Conservation (phyloP, 2,797 vertebrate genomes). For the Staurois parvus region DNA sequence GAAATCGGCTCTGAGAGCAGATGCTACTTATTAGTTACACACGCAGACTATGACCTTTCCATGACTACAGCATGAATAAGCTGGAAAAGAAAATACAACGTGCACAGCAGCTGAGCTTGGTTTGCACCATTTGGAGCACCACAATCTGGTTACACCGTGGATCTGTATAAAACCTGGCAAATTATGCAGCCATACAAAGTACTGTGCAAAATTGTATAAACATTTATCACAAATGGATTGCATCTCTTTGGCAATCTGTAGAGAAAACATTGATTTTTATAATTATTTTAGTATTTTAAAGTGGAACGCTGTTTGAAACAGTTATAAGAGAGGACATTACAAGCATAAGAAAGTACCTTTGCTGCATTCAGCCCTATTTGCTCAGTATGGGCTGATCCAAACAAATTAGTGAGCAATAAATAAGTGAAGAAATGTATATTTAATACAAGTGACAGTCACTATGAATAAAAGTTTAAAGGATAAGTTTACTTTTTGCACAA, state of each 20-base stretch:
- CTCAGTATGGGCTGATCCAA: no score
- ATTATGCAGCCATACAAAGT: neutral
- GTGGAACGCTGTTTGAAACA: no score
- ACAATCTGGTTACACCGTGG: neutral
- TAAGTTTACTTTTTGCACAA: no score
- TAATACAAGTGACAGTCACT: neutral
- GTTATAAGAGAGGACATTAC: no score
- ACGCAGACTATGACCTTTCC: constrained; percentile 55
- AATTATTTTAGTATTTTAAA: no score
- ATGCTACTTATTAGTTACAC: constrained; percentile 59
- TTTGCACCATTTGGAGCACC: neutral
- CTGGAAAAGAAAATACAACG: constrained; percentile 28
- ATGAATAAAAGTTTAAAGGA: no score
- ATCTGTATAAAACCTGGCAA: neutral
- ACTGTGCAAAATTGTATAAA: neutral
- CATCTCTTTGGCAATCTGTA: no score
- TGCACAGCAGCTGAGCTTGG: constrained; percentile 30
- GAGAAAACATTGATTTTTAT: no score
- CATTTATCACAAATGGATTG: neutral
- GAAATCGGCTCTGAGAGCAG: constrained; percentile 39
- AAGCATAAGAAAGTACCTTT: no score
- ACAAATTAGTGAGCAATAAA: neutral
- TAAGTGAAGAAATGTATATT: neutral
- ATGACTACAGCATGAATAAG: constrained; percentile 48
- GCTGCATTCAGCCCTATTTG: no score